A percentile compares a stretch with the other conserved stretches of the same genome.
These are phyloP conservation scores for Cavia porcellus DNA, from an alignment of 2,113 vertebrate species.

Conservation along the genomic window DNA sequence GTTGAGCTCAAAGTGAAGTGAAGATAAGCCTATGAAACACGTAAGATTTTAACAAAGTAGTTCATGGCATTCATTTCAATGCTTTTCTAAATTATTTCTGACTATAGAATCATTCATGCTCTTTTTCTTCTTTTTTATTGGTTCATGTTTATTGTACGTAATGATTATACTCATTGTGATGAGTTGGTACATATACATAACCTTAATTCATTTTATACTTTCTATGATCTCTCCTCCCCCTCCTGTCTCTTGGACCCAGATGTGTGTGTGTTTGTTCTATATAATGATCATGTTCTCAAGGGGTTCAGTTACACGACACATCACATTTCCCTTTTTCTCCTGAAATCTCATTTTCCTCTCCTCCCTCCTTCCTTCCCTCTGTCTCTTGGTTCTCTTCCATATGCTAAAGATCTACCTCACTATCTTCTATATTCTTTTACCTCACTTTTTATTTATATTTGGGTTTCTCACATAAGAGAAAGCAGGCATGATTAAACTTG, in stretches of 20 bases:
- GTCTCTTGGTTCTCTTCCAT: neutral
- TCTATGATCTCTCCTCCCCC: neutral
- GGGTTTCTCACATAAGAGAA: neutral
- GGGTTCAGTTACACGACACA: neutral
- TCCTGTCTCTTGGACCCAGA: neutral
- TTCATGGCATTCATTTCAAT: constrained; percentile 42
- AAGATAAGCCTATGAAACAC: constrained; percentile 56
- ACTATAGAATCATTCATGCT: constrained; percentile 9
- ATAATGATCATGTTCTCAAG: neutral
- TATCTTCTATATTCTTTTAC: neutral
- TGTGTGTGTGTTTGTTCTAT: neutral
- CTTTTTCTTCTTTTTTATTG: neutral
- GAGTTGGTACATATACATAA: neutral
- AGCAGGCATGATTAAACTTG: neutral
- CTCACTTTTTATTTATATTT: neutral
- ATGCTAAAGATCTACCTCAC: neutral
- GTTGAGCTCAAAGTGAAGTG: constrained; percentile 60
- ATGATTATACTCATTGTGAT: neutral
- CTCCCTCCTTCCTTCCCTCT: neutral
- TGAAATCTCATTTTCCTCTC: neutral
- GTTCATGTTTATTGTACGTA: neutral
- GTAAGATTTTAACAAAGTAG: constrained; percentile 50
- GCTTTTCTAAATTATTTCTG: constrained; percentile 26
- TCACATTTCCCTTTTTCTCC: neutral
- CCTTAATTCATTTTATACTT: neutral